Evolutionary conservation across 2,888 invertebrate species (phyloP).

Genomic region (Xestia rhomboidea): DNA sequence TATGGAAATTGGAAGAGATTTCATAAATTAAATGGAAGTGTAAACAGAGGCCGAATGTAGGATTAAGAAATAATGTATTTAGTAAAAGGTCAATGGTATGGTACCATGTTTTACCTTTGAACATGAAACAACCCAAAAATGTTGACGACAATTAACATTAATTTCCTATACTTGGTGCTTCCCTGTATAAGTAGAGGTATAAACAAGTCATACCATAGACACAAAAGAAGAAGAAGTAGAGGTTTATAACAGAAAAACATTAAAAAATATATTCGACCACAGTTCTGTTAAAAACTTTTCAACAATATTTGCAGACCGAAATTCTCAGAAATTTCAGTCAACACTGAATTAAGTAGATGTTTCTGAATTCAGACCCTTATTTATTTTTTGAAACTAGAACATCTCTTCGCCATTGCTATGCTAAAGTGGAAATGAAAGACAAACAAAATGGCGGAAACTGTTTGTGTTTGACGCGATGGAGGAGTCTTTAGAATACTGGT

Average conservation of each 20-base stretch:
- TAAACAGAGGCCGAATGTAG: neutral
- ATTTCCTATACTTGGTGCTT: neutral
- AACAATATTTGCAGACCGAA: constrained; percentile 29
- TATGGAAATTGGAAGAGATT: constrained; percentile 34
- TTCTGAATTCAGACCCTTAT: constrained; percentile 26
- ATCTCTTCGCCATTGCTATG: neutral
- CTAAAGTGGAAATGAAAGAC: constrained; percentile 39
- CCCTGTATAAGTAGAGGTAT: neutral
- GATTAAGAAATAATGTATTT: neutral
- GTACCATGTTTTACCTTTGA: neutral
- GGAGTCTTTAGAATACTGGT: constrained; percentile 10
- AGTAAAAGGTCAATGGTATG: neutral
- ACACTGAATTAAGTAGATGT: constrained; percentile 32
- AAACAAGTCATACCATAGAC: too few relatives aligned
- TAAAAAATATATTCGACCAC: constrained; percentile 10
- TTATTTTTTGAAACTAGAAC: constrained; percentile 45
- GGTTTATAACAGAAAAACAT: neutral
- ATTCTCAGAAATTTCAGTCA: constrained; percentile 10
- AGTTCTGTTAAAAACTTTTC: constrained; percentile 20
- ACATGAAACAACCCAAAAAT: neutral
- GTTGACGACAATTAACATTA: accelerated
- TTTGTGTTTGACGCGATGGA: neutral
- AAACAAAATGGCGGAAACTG: constrained; percentile 10
- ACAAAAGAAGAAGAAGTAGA: too few relatives aligned
- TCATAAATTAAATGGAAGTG: neutral